phyloP scores from a whole-genome alignment of 2,888 invertebrate genomes.

The Cheilosia pagana region DNA sequence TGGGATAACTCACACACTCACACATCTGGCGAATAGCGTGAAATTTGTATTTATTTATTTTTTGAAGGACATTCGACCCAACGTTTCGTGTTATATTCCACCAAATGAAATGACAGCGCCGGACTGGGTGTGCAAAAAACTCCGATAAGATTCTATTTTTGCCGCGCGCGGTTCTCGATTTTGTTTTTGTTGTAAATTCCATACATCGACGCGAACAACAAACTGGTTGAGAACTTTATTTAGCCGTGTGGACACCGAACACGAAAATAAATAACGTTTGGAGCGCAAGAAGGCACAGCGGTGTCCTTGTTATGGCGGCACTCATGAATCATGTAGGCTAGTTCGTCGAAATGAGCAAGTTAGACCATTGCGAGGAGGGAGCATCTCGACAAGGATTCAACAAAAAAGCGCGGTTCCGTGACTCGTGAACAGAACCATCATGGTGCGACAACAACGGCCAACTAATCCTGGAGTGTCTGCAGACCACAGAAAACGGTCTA shows the following conservation, averaged over 20 bases:
- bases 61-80: conserved; percentile 62
- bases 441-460: conserved; percentile 58
- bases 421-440: conserved; percentile 51
- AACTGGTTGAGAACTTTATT: conserved; percentile 54
- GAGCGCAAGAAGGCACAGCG: conserved; percentile 4
- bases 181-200: conserved; percentile 50
- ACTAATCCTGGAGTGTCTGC: conserved; percentile 62
- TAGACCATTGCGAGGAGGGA: conserved; percentile 43
- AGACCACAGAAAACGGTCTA: conserved; percentile 68
- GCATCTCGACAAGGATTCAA: background rate
- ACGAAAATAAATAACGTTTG: conserved; percentile 61
- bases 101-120: conserved; percentile 20
- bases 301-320: conserved; percentile 58
- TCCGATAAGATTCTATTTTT: conserved; percentile 70
- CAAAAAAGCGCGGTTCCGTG: conserved; percentile 15
- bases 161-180: conserved; percentile 22
- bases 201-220: conserved; percentile 15
- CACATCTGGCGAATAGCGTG: background rate
- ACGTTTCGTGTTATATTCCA: conserved; percentile 22
- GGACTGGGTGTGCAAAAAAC: conserved; percentile 48
- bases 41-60: background rate
- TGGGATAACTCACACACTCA: conserved; percentile 22
- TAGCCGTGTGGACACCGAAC: conserved; percentile 43
- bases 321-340: conserved; percentile 37
- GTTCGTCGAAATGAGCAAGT: conserved; percentile 36